Conservation (phyloP, 2,888 invertebrate genomes). For the Lissocephala sabroskyi region DNA sequence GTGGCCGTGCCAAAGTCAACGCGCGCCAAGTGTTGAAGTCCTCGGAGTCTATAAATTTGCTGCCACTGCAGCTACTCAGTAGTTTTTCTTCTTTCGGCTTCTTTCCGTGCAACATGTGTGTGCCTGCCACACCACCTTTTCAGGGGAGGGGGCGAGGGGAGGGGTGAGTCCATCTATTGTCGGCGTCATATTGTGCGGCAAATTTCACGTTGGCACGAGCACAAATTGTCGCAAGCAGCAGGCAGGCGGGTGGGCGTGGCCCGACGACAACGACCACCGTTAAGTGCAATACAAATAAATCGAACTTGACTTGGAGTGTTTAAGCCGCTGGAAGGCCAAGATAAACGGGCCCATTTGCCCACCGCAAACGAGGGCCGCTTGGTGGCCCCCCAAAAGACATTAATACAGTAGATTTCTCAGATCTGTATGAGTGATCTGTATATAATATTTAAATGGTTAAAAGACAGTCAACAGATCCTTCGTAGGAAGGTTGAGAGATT, state of each 20-base stretch:
- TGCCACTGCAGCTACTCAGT: conserved; percentile 2
- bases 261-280: conserved; percentile 20
- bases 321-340: conserved; percentile 55
- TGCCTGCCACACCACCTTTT: neutral
- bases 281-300: conserved; percentile 59
- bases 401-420: too few relatives aligned
- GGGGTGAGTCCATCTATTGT: conserved; percentile 24
- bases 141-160: neutral
- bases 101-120: conserved; percentile 26
- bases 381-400: too few relatives aligned
- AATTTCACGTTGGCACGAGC: conserved; percentile 30
- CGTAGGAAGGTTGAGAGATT: too few relatives aligned
- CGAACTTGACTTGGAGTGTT: conserved; percentile 60
- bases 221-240: conserved; percentile 32
- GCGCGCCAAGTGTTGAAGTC: conserved; percentile 50
- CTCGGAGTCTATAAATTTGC: conserved; percentile 64
- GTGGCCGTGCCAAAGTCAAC: conserved; percentile 6
- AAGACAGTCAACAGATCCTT: too few relatives aligned
- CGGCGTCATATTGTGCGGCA: conserved; percentile 18
- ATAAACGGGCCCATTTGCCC: conserved; percentile 19
- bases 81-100: too few relatives aligned
- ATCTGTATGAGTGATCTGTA: too few relatives aligned
- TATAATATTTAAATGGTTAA: too few relatives aligned
- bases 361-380: too few relatives aligned
- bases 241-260: neutral